These are phyloP conservation scores for Autographa pulchrina DNA, from an alignment of 2,888 invertebrate genomes.

Conservation along the genomic window DNA sequence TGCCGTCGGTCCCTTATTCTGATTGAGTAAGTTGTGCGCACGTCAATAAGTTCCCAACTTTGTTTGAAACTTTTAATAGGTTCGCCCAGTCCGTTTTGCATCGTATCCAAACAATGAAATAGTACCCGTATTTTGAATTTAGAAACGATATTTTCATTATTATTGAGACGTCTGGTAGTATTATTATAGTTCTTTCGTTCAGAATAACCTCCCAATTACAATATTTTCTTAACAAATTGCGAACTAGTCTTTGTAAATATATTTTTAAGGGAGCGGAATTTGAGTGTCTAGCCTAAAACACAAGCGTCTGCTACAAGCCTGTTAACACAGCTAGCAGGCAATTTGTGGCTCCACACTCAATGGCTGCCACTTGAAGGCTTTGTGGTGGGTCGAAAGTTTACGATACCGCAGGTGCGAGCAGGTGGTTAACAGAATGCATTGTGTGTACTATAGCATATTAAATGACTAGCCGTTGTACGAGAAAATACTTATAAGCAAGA, in stretches of 20 bases:
- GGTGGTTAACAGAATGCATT: neutral
- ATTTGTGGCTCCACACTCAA: neutral
- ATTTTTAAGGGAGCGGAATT: neutral
- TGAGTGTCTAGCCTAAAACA: neutral
- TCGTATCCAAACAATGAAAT: slow-evolving; percentile 22
- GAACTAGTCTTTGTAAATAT: neutral
- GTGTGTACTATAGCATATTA: neutral
- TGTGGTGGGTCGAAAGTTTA: neutral
- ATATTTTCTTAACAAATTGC: neutral
- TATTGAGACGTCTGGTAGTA: slow-evolving; percentile 12
- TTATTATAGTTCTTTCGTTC: neutral
- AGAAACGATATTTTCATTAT: neutral
- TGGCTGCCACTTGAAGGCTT: neutral
- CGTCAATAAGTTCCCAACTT: slow-evolving; percentile 44
- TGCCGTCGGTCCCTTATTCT: slow-evolving; percentile 21
- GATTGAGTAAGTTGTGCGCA: slow-evolving; percentile 35
- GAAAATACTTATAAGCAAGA: neutral
- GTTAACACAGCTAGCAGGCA: neutral
- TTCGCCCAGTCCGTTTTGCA: slow-evolving; percentile 31
- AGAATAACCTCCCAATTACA: too few relatives aligned
- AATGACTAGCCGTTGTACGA: neutral
- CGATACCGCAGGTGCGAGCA: neutral
- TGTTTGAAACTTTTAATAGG: slow-evolving; percentile 49
- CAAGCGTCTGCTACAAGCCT: neutral
- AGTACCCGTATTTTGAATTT: slow-evolving; percentile 9